Evolutionary conservation across 2,888 invertebrate species (phyloP).

Genomic region (Hypomecis atomaria): DNA sequence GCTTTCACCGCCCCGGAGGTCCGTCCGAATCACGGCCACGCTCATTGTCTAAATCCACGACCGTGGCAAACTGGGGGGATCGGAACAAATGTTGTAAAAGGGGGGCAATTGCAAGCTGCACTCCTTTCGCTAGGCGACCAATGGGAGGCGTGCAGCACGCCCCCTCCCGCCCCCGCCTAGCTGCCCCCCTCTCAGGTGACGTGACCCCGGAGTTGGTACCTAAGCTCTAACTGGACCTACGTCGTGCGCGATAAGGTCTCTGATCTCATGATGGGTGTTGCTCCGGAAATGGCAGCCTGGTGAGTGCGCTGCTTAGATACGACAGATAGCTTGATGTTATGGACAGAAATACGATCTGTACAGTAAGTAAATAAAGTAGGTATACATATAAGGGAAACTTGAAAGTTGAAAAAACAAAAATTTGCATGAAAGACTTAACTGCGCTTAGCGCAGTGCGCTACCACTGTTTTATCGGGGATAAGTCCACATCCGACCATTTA

Average conservation of each 20-base stretch:
- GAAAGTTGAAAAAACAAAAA: too few relatives aligned
- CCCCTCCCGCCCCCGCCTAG: slow-evolving; percentile 35
- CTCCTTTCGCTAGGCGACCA: slow-evolving; percentile 39
- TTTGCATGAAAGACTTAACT: too few relatives aligned
- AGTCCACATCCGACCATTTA: too few relatives aligned
- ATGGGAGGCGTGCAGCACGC: slow-evolving; percentile 46
- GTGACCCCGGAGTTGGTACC: slow-evolving; percentile 22
- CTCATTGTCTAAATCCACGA: slow-evolving; percentile 39
- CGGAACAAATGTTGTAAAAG: slow-evolving; percentile 15
- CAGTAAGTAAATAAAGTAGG: neutral
- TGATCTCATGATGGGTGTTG: slow-evolving; percentile 23
- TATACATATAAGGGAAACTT: too few relatives aligned
- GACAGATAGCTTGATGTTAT: slow-evolving; percentile 21
- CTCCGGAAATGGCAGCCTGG: slow-evolving; percentile 26
- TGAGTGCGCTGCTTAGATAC: slow-evolving; percentile 19
- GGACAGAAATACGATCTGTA: neutral
- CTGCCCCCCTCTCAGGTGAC: slow-evolving; percentile 30
- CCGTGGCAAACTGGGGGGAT: slow-evolving; percentile 12
- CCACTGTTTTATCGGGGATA: too few relatives aligned
- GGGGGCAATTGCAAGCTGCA: slow-evolving; percentile 29
- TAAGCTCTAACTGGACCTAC: slow-evolving; percentile 7
- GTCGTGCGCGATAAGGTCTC: slow-evolving; percentile 12
- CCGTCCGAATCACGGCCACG: slow-evolving; percentile 36
- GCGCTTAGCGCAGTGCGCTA: too few relatives aligned
- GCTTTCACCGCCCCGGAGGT: slow-evolving; percentile 19